Base-by-base conservation (phyloP, 2,113 vertebrate genomes). In the Mastomys coucha region DNA sequence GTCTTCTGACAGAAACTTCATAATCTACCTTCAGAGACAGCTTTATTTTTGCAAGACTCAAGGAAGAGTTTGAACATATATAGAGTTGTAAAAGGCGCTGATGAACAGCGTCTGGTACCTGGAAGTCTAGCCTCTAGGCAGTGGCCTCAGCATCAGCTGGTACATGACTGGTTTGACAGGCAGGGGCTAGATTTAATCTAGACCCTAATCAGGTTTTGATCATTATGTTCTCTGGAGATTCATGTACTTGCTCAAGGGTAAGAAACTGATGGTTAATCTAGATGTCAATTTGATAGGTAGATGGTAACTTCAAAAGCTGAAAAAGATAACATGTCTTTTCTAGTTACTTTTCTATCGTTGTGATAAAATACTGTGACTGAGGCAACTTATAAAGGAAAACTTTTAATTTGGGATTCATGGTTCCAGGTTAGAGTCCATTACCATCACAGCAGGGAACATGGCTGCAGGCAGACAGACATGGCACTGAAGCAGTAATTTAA, bases 31-130 rank as follows among this genome's bases (percentile, higher is more conserved):
- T 45, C 24, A 85, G 26, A 88, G 49, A 51, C 8, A 2, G 51
- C 20, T 95, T 86, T n/a, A 8, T 70, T 76, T 92, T 96, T 85
- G 51, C 76, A 67, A 10, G n/a, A 93, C 22, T 95, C 36, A 89
- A 87, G 24, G 33, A 85, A 86, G 24, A 86, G 87, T 53, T 75
- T n/a, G 63, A 14, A 65, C 36, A 69, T 36, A 80, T 51, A 81
- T 51, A 31, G 19, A 51, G 1, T 31, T 42, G 20, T 24, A 75
- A 89, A 93, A 51, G 81, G n/a, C 24, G 17, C 36, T 39, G 86
- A 36, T 13, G 7, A 72, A 31, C 0, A 20, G 20, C 2, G 16
- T 42, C 16, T 33, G 1, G 2, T 8, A 53, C 33, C 51, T 78
- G 36, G 17, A 93, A 39, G 36, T 24, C 22, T 13, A 91, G 49